Evolutionary conservation across 2,797 vertebrate genomes (phyloP), one percentile per base, ranked within the genome.

Genomic region (Pangasius larnaudii): DNA sequence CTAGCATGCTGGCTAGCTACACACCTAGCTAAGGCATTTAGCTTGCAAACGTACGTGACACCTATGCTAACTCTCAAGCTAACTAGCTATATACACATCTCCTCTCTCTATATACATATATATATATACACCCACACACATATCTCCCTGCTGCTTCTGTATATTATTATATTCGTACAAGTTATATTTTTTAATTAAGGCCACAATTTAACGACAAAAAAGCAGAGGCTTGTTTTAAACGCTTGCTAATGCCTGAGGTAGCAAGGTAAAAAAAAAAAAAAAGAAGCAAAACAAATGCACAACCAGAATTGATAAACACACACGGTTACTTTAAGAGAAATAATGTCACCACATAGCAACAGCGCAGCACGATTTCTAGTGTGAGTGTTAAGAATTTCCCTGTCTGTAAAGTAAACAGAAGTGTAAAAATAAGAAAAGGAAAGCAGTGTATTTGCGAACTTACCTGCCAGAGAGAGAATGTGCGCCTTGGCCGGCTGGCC

Each of bases 401-500:
- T 84, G 72, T 18, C 42, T 84, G 33, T 13, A n/a, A 77, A 84
- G 61, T 33, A 61, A 10, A 63, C 6, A 2, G 1, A 24, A 30
- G 51, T 30, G 67, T 58, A 0, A 10, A 16, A 39, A 19, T 1
- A 36, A 42, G 6, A 4, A 84, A 86, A 39, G 24, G 53, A 81
- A 77, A 72, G 65, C 63, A 22, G 30, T 61, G 30, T 5, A 39
- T 33, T 30, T 39, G 59, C 10, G 14, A 92, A 94, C 97, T 97
- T 96, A 99, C 98, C 98, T 98, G 98, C 98, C 96, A 98, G 96
- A 93, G 97, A 98, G 96, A 99, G 97, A 94, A 99, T 98, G 95
- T 98, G 97, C 95, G 98, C 98, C 96, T 97, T 97, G 96, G 97
- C 97, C 89, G 97, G 96, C 93, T 96, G 96, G 95, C 97, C 97